Base-by-base conservation (phyloP, 2,888 invertebrate genomes). In the Lasioglossum oenotherae region DNA sequence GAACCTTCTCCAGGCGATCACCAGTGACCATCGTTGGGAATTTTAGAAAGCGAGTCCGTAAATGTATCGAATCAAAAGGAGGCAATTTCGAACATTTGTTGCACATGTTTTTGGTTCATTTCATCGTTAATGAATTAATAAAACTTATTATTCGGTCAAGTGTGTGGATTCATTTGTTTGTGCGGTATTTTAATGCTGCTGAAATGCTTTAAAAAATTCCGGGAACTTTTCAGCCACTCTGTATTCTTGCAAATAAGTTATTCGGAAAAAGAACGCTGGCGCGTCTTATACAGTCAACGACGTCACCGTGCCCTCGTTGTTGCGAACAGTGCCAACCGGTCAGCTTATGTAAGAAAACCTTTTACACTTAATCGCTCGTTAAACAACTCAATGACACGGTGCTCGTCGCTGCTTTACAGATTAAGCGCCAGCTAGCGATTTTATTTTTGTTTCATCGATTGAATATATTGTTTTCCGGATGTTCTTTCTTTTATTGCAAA, bases 321-420 rank as follows among this genome's bases (percentile, higher is more conserved):
- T 12, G 31, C 44, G 35, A 74, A 64, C 53, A 80, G 74, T 49
- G 35, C 14, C 27, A 79, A 82, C 78, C 81, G 64, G 73, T 74
- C 49, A 67, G 38, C 71, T 88, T 88, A 88, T 74, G 10, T 88
- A 88, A 88, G 53, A 44, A 72, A 74, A 57, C 76, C 44, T 86
- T 84, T 77, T 46, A 71, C 80, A 74, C 44, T 23, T 80, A 86
- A 81, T 84, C 81, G n/a, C 77, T 77, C 27, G 64, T 41, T 23
- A 67, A 41, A 10, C n/a, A 46, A 64, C 44, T 12, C 69, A 41
- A 27, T 31, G 31, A 74, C 60, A 64, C 19, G 38, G n/a, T 72
- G 67, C 69, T 19, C 0, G 71, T 49, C 35, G n/a, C 23, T 38
- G 16, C 44, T 69, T 60, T 27, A n/a, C 12, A 41, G n/a, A 80